Base-by-base conservation (phyloP, 2,113 vertebrate genomes). In the Sylvilagus bachmani region DNA sequence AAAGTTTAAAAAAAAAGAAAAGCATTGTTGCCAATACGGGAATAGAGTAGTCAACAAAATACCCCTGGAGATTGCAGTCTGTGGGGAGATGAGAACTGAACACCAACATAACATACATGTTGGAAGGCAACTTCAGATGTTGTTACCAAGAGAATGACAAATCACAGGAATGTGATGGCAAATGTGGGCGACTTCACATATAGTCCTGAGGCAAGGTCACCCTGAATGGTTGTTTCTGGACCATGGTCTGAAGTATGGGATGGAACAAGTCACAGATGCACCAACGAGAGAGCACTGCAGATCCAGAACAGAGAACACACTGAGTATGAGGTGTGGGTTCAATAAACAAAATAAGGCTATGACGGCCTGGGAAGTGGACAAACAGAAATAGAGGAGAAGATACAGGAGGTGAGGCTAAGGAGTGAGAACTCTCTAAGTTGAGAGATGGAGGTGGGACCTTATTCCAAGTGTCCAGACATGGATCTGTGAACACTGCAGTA, bases 281-380 rank as follows among this genome's bases (percentile, higher is more conserved):
- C 25, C 38, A 6, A 4, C 21, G 33, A 27, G 27, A 53, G 0
- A 51, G 53, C 66, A 33, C 0, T 33, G 7, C 11, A 31, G 5
- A 51, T 31, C 16, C 8, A 89, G 13, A 67, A 17, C 3, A n/a
- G 29, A 21, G 55, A 58, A 49, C 10, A 13, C 31, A 66, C 85
- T 31, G 16, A 81, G 73, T 24, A 13, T 53, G 9, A 62, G 36
- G 1, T 0, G 1, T 2, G 21, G 0, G 38, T 49, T 49, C 29
- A 31, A 0, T 11, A n/a, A 69, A 33, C 0, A 74, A 51, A 61
- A 49, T 0, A 17, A 75, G 58, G 29, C 79, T 33, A 22, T 11
- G 2, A 0, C 10, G 53, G 24, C 31, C 14, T 38, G 17, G 36
- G n/a, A 74, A 67, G 21, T 2, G 1, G 17, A 49, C 5, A 66